Percentiles rank a stretch among this genome's conserved stretches.
These are phyloP conservation scores for Wiebesia pumilae DNA, from an alignment of 1,140 invertebrate genomes.

Conservation along the genomic window DNA sequence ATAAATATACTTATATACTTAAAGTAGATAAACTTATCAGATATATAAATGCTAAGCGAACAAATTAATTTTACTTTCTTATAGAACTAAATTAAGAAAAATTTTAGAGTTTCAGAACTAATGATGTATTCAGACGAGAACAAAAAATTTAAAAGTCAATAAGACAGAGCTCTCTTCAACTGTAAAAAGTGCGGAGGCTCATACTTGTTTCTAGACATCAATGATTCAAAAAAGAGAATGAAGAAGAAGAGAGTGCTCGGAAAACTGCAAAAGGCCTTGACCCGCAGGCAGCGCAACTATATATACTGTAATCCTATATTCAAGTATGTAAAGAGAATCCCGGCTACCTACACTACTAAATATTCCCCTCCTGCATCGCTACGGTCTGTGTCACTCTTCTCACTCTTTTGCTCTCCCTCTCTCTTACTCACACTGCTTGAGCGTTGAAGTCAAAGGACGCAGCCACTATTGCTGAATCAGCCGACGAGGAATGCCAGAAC, in stretches of 20 bases:
- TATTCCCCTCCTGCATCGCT: neutral
- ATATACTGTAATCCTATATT: slow-evolving; percentile 12
- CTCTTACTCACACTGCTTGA: no score
- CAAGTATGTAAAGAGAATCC: slow-evolving; percentile 22
- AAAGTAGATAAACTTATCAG: neutral
- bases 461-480: slow-evolving; percentile 42
- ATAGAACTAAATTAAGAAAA: no score
- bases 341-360: slow-evolving; percentile 22
- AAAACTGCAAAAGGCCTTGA: slow-evolving; percentile 45
- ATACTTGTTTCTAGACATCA: neutral
- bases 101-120: neutral
- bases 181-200: neutral
- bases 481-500: slow-evolving; percentile 52
- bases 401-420: neutral
- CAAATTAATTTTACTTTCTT: neutral
- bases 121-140: neutral
- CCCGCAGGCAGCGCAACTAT: slow-evolving; percentile 34
- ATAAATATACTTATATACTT: neutral
- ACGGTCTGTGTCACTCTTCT: neutral
- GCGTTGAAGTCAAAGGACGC: slow-evolving; percentile 44
- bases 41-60: neutral
- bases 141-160: neutral
- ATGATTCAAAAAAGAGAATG: neutral
- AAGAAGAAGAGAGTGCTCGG: neutral
- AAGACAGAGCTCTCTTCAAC: no score